Evolutionary conservation across 92 coral and sea anemone genomes (phyloP), one percentile per base, ranked within the genome.

Genomic region (Parazoanthus atlanticus): DNA sequence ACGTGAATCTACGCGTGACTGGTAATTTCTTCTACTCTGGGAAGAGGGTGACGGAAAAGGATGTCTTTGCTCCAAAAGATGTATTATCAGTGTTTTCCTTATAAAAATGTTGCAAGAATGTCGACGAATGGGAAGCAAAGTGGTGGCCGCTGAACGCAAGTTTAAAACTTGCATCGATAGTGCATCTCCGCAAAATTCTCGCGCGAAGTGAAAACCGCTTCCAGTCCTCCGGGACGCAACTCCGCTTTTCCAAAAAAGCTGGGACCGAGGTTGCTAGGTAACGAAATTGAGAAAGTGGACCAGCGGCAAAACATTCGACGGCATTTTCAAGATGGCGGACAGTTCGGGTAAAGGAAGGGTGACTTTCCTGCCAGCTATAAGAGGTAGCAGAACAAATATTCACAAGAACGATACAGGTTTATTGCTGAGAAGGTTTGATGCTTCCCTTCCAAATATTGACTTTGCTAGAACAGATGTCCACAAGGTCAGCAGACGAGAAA

Each of bases 401-500:
- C 56, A 26, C 46, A 86, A 88, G 47, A 71, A 73, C 28, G 74
- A 86, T 40, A 90, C 90, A 65, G 89, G 90, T 21, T 73, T 92
- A 79, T 86, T 85, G 91, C 74, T 90, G 19, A 88, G 78, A 28
- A 75, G 78, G n/a, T 80, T 93, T 28, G 90, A 91, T 40, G 78
- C 94, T 80, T 69, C 86, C 49, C 91, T 95, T 13, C 98, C 98
- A 23, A 93, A 93, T 43, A 71, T 95, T 77, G 95, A 95, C 47
- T 90, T 93, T 38, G 61, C 91, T 74, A 65, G 86, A 64, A 93
- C 92, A 47, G 98, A 95, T 79, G 85, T 90, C 38, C 93, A 91
- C 46, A 86, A 86, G 33, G 90, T 95, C 25, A 93, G 93, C 95
- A 92, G 78, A 85, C 93, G 77, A 88, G 98, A 86, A 97, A 97